Conservation (phyloP, 2,888 invertebrate species). For the Ellobium chinense region DNA sequence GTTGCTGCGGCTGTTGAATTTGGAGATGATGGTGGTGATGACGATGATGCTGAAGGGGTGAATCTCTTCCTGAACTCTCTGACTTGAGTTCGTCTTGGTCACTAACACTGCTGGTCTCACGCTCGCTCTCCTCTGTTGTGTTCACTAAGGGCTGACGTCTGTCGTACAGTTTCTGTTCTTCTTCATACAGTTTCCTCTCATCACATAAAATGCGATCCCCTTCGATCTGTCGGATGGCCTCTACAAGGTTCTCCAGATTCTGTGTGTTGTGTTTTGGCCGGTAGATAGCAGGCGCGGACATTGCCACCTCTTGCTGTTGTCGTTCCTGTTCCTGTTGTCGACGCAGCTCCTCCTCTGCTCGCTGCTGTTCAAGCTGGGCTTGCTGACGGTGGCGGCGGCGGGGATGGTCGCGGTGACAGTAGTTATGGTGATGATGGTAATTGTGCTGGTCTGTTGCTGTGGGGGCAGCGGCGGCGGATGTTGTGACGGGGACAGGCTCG, state of each 20-base stretch:
- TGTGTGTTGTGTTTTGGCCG: conserved; percentile 84
- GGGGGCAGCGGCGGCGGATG: not conserved
- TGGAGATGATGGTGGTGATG: conserved; percentile 1
- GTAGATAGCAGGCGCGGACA: not conserved
- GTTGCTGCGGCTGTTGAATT: conserved; percentile 14
- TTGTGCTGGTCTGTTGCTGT: not conserved
- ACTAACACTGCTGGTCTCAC: conserved; percentile 57
- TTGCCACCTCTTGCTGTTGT: not conserved
- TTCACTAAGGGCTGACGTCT: conserved; percentile 35
- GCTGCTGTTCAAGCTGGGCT: conserved; percentile 10
- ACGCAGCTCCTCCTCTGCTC: conserved; percentile 1
- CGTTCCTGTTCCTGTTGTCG: conserved; percentile 11
- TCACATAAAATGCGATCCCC: conserved; percentile 43
- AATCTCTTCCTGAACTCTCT: conserved; percentile 64
- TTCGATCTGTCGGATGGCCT: conserved; percentile 88
- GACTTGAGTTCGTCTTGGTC: conserved; percentile 67
- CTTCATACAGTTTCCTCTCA: conserved; percentile 24
- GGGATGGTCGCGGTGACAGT: conserved; percentile 41
- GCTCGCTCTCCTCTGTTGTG: conserved; percentile 66
- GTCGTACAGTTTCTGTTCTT: conserved; percentile 21
- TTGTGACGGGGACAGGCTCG: not conserved
- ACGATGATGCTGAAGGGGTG: conserved; percentile 53
- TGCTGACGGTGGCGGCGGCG: conserved; percentile 33
- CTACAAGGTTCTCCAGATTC: conserved; percentile 98
- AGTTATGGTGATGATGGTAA: conserved; percentile 16